Base-by-base conservation (phyloP, 2,888 invertebrate species). In the Spatulosminthurus flaviceps region DNA sequence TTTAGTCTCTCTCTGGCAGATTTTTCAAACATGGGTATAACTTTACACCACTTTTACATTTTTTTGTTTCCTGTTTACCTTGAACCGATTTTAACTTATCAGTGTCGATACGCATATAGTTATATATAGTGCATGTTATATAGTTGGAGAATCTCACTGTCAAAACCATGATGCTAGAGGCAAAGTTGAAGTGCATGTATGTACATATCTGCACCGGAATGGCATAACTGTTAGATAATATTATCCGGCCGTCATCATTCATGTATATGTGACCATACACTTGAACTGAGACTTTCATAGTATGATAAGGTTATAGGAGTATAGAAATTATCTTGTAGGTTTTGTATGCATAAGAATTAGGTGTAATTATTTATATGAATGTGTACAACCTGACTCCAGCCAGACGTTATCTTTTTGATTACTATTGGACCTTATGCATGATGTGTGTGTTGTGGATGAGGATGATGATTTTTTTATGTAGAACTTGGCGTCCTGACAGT, bases 11-110 rank as follows among this genome's bases (percentile, higher is more conserved):
- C 16, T 13, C 26, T 73, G 73, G 73, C 21, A 42, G 21, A 61
- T 26, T 11, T n/a, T 24, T 74, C 29, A 61, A 74, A 74, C 60
- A 74, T 74, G 74, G 74, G 74, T 74, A 61, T 51, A 51, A 51
- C 2, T 51, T 51, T 51, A 51, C 51, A 51, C 16, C 60, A 9
- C n/a, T 61, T 72, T 70, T 70, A n/a, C n/a, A n/a, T 19, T 70
- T 71, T 22, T 21, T 71, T 21, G 34, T 34, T 71, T 21, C 42
- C 21, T 42, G 41, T 42, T 71, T 71, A 42, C 71, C 71, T 71
- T 71, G 71, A 71, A 42, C 71, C 71, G 67, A 71, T 71, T 51
- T 51, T 51, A 51, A 51, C 7, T 21, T 71, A 42, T 42, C 69
- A 16, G n/a, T n/a, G n/a, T n/a, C n/a, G n/a, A n/a, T n/a, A n/a